These are phyloP conservation scores for Xiphophorus couchianus DNA, from an alignment of 2,113 vertebrate species.

Conservation along the genomic window DNA sequence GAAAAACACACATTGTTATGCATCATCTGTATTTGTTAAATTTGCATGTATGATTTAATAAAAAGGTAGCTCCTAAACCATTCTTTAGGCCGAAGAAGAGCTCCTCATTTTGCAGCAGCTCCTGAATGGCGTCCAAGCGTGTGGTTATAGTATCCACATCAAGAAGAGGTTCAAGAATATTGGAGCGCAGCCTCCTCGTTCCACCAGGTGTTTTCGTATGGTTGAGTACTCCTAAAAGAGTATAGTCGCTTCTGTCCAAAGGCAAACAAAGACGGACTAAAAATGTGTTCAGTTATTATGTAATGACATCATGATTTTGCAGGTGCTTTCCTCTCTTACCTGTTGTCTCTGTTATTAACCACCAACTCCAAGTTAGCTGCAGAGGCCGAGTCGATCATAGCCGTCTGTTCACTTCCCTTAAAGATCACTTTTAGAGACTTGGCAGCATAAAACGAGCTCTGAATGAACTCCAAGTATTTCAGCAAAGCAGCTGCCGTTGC, in stretches of 20 bases:
- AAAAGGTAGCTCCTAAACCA: constrained; percentile 70
- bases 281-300: not conserved
- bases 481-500: constrained; percentile 92
- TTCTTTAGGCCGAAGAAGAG: constrained; percentile 92
- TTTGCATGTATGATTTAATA: not conserved
- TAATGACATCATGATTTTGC: not conserved
- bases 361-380: constrained; percentile 92
- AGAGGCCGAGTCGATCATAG: constrained; percentile 95
- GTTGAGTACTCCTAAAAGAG: constrained; percentile 92
- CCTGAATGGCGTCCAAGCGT: constrained; percentile 90
- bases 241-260: constrained; percentile 84
- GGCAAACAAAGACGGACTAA: constrained; percentile 11
- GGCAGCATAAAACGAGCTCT: constrained; percentile 91
- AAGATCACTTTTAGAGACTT: constrained; percentile 95
- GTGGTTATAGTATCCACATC: constrained; percentile 91
- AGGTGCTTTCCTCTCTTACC: constrained; percentile 72
- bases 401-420: constrained; percentile 93
- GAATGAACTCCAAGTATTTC: constrained; percentile 95
- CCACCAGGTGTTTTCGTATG: constrained; percentile 95
- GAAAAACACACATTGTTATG: constrained; percentile 42
- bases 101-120: constrained; percentile 90
- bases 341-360: constrained; percentile 90
- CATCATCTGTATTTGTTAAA: not conserved
- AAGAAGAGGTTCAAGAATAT: constrained; percentile 91
- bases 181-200: constrained; percentile 90